These are phyloP conservation scores for Pheosia tremula DNA, from an alignment of 2,888 invertebrate species.

Conservation along the genomic window DNA sequence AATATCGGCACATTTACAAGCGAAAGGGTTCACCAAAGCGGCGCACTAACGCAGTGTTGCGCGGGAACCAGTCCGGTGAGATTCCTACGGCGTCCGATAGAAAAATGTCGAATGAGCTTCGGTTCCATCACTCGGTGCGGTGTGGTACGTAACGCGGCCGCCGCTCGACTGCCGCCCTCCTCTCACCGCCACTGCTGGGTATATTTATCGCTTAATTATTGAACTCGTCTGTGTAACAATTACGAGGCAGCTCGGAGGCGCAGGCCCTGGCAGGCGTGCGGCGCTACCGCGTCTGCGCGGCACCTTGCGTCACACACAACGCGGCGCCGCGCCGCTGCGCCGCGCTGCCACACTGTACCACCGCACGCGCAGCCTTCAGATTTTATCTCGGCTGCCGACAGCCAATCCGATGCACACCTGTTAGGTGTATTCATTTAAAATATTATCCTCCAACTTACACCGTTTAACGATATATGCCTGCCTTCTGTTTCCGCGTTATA, in stretches of 20 bases:
- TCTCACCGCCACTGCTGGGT: conserved; percentile 73
- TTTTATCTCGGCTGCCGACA: conserved; percentile 62
- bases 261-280: conserved; percentile 63
- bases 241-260: conserved; percentile 72
- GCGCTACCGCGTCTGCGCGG: conserved; percentile 76
- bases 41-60: conserved; percentile 82
- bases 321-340: conserved; percentile 26
- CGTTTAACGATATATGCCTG: conserved; percentile 66
- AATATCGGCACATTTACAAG: conserved; percentile 85
- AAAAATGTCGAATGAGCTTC: conserved; percentile 84
- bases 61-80: conserved; percentile 87
- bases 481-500: conserved; percentile 64
- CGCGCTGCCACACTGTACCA: conserved; percentile 17
- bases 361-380: conserved; percentile 69
- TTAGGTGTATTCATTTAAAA: conserved; percentile 58
- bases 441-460: conserved; percentile 73
- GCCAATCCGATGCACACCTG: conserved; percentile 65
- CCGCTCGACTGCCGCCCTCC: conserved; percentile 81
- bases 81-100: conserved; percentile 86
- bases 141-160: conserved; percentile 78
- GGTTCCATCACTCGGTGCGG: conserved; percentile 74
- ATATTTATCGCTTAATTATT: conserved; percentile 84
- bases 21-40: conserved; percentile 85
- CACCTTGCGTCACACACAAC: conserved; percentile 68
- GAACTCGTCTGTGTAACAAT: conserved; percentile 81